Evolutionary conservation across 2,113 vertebrate species (phyloP).

Genomic region (Chaetura pelagica): DNA sequence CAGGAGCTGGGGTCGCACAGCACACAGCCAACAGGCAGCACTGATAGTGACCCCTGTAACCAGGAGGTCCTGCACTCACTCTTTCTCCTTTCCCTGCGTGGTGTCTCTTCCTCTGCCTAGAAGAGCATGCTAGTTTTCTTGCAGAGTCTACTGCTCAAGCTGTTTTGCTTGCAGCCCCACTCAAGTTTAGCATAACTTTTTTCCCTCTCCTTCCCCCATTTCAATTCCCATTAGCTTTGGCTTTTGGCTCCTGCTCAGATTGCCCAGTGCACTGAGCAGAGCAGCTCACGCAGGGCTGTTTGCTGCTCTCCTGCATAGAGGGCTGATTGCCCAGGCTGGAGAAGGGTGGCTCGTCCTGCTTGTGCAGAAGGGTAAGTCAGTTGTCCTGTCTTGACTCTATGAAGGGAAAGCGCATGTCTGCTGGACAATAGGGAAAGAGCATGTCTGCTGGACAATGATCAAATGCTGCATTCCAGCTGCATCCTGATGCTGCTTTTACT

Average conservation of each 20-base stretch:
- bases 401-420: not conserved
- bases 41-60: too few species aligned
- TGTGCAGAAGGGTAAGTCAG: not conserved
- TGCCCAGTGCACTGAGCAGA: not conserved
- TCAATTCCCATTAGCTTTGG: not conserved
- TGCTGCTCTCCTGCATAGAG: not conserved
- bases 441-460: not conserved
- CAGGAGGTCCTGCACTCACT: not conserved
- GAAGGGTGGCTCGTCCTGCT: not conserved
- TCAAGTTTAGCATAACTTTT: not conserved
- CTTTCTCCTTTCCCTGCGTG: not conserved
- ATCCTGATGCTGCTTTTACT: not conserved
- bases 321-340: not conserved
- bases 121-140: not conserved
- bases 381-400: not conserved
- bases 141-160: not conserved
- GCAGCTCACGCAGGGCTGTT: not conserved
- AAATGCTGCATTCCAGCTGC: not conserved
- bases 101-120: not conserved
- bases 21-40: rapidly evolving
- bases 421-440: not conserved
- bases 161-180: not conserved
- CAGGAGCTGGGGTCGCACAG: not conserved
- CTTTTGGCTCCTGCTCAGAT: not conserved
- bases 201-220: not conserved